Evolutionary conservation across 2,113 vertebrate species (phyloP), one percentile per base, ranked within the genome.

Genomic region (Sakesphorus luctuosus): DNA sequence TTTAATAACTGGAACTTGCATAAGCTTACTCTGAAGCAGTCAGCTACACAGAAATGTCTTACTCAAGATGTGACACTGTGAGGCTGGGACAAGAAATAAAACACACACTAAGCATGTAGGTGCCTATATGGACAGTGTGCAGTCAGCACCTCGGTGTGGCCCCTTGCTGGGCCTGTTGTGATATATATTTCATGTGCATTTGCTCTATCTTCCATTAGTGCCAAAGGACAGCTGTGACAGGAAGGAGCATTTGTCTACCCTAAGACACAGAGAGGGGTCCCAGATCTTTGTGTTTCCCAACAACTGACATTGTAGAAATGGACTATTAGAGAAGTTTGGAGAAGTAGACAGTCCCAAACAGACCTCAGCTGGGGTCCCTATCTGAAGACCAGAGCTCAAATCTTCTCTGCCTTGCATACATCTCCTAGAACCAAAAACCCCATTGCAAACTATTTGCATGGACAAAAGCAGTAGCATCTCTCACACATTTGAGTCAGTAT

Each of bases 31-130:
- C 14, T 65, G 20, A 21, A 63, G 12, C 6, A 80, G 33, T 23
- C 26, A 67, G 10, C 9, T n/a, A 49, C 43, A 31, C 49, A 87
- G 63, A 59, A 8, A 5, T 43, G 23, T 35, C 4, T 36, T 21
- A 61, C 17, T 11, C 18, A 10, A 65, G 21, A 5, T 7, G 11
- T 14, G 17, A 9, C 38, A 7, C 11, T 50, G 10, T 18, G 10
- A n/a, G 26, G 21, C 29, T 44, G 29, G 47, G 35, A 47, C 0
- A 0, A 50, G 43, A 68, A 59, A 25, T 20, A 10, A 49, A 74
- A 19, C 6, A 20, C 2, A 1, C 1, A 17, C 14, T 36, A 14
- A 38, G 19, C 1, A 4, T 3, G 3, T 17, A 38, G 2, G 2
- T 14, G 25, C 5, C 8, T 18, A 2, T 20, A 14, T 9, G 44